Conservation (phyloP, 1,140 invertebrate species). For the Drosophila busckii region DNA sequence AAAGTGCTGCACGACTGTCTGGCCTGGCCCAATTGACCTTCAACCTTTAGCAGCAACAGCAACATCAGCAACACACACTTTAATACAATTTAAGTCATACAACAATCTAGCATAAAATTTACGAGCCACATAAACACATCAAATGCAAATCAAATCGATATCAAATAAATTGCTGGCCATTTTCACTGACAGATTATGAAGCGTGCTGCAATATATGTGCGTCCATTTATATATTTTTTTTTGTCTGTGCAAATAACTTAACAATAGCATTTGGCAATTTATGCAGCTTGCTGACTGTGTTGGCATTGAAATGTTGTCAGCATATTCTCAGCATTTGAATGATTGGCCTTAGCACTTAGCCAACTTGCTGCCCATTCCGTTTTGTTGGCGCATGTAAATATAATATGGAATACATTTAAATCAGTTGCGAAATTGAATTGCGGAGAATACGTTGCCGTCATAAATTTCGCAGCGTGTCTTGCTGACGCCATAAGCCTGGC, state of each 20-base stretch:
- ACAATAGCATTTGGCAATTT: conserved; percentile 48
- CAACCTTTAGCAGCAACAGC: conserved; percentile 16
- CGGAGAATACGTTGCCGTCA: conserved; percentile 49
- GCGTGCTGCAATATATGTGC: conserved; percentile 54
- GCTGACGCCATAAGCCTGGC: conserved; percentile 48
- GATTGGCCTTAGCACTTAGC: conserved; percentile 59
- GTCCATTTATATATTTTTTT: neutral
- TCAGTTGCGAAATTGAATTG: conserved; percentile 46
- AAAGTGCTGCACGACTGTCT: conserved; percentile 20
- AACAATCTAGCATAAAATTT: conserved; percentile 34
- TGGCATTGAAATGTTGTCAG: conserved; percentile 44
- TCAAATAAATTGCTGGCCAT: conserved; percentile 59
- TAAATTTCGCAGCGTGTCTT: conserved; percentile 47
- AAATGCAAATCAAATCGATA: conserved; percentile 44
- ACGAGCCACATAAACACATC: conserved; percentile 29
- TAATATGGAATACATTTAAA: conserved; percentile 31
- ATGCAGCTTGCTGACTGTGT: conserved; percentile 32
- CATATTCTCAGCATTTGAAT: conserved; percentile 51
- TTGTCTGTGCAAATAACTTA: conserved; percentile 56
- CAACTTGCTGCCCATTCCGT: no score
- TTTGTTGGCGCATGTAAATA: no score
- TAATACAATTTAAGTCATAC: conserved; percentile 18
- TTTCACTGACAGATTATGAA: conserved; percentile 42
- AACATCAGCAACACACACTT: conserved; percentile 7
- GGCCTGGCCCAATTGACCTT: conserved; percentile 56